These are phyloP conservation scores for Neomicropteryx cornuta DNA, from an alignment of 1,140 invertebrate genomes.

Conservation along the genomic window DNA sequence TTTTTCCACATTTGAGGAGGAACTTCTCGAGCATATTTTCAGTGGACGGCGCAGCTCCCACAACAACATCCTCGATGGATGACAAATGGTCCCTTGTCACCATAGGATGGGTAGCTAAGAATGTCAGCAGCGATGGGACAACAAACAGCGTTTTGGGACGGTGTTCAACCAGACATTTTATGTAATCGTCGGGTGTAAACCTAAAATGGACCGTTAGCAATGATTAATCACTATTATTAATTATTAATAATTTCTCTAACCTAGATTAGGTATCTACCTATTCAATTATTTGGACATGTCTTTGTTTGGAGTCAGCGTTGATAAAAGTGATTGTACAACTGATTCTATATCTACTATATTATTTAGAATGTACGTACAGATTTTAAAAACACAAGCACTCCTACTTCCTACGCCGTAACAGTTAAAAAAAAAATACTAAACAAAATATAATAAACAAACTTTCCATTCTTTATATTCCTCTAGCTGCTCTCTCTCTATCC, in stretches of 20 bases:
- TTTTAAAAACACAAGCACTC: too few species aligned
- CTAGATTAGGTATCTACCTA: too few species aligned
- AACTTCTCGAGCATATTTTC: slow-evolving; percentile 52
- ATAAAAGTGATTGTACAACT: too few species aligned
- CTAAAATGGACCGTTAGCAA: slow-evolving; percentile 19
- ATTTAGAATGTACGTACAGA: too few species aligned
- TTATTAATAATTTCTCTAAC: background rate
- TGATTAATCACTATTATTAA: background rate
- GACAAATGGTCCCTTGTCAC: slow-evolving; percentile 48
- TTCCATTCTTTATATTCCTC: too few species aligned
- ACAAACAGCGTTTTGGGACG: slow-evolving; percentile 50
- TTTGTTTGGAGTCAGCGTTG: too few species aligned
- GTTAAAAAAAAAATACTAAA: too few species aligned
- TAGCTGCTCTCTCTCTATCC: too few species aligned
- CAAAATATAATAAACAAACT: too few species aligned
- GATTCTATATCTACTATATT: too few species aligned
- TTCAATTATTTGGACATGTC: too few species aligned
- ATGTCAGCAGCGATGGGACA: slow-evolving; percentile 55
- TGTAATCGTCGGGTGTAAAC: slow-evolving; percentile 57
- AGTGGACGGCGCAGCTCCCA: slow-evolving; percentile 53
- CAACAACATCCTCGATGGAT: slow-evolving; percentile 44
- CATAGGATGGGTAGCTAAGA: slow-evolving; percentile 49
- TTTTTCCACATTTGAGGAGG: slow-evolving; percentile 38
- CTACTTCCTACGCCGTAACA: too few species aligned
- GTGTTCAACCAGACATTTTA: slow-evolving; percentile 46